Evolutionary conservation across 2,797 vertebrate species (phyloP), one percentile per base, ranked within the genome.

Genomic region (Diceros bicornis): DNA sequence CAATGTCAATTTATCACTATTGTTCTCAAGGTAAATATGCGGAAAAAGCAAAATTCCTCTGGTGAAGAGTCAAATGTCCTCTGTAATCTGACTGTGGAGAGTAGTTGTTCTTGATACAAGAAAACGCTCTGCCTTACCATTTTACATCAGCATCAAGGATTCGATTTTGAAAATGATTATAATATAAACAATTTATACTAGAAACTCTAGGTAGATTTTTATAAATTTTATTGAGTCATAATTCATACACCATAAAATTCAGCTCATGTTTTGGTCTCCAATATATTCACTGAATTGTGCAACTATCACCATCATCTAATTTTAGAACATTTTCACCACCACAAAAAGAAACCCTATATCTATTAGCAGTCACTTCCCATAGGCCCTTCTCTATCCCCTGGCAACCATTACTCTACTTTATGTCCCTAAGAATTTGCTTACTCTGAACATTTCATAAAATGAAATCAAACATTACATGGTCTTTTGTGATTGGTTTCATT

Each of bases 41-140:
- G 37, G 55, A 66, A 77, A 96, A 64, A 71, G 34, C 16, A 81
- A 95, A 87, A 66, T 78, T 95, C 6, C 52, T 88, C 50, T 79
- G 75, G 18, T 83, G 34, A 81, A 87, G 75, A 88, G 57, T 81
- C 23, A 95, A 72, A 89, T 74, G 12, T 74, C n/a, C 7, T 81
- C 82, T n/a, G 0, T 59, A 69, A 47, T 94, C 14, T 66, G 34
- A 29, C 16, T 66, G 6, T 81, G 37, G 13, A 81, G 41, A 93
- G 27, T 66, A 32, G 32, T 66, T n/a, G n/a, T 34, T 88, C 41
- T 27, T 41, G 37, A 34, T 13, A 57, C 20, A 62, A 84, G 84
- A 77, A 32, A 86, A 83, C 37, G 50, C 10, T 79, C 1, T 29
- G 20, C 7, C 10, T 91, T 47, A 69, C 5, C 29, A 79, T 75